Base-by-base conservation (phyloP, 1,140 invertebrate species). In the Drosophila ercepeae region DNA sequence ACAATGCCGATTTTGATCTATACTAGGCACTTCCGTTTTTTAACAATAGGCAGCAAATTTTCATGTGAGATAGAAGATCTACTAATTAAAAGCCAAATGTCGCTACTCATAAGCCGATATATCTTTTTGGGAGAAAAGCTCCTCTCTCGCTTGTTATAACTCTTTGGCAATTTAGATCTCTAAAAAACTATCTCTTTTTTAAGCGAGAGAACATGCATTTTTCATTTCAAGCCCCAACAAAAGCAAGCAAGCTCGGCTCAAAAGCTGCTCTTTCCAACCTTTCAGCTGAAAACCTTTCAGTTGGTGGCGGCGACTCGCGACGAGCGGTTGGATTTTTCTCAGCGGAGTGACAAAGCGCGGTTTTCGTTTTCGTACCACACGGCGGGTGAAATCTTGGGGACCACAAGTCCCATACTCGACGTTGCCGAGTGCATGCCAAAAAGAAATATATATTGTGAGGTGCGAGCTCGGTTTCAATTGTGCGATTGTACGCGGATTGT, bases 301-400 rank as follows among this genome's bases (percentile, higher is more conserved):
- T 42, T 42, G 39, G 1, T 16, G 72, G 45, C 59, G 63, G 76
- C 59, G 76, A 39, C 64, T 88, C 49, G 59, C 52, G 63, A 44
- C 45, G 68, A 81, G 73, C 73, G 57, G 81, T 88, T 81, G 63
- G 34, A 21, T 59, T 61, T 29, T 13, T 16, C 51, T 65, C 50
- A 19, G 45, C 32, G 52, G 70, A 49, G 36, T 4, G 21, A 4
- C 21, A 21, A 21, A 32, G n/a, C 36, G n/a, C n/a, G 36, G 13
- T 19, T 41, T 53, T n/a, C n/a, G 69, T 54, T n/a, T n/a, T n/a
- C n/a, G 54, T 51, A 53, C 41, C 9, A 8, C 11, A 11, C n/a
- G 60, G 78, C 82, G 76, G 81, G 81, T 86, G 81, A 86, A 86
- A 86, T 86, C 81, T 76, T 81, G 76, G 59, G 60, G 34, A 64